A percentile compares a stretch with the other conserved stretches of the same genome.
phyloP scores from a whole-genome alignment of 1,140 invertebrate species.

The Mercenaria mercenaria region DNA sequence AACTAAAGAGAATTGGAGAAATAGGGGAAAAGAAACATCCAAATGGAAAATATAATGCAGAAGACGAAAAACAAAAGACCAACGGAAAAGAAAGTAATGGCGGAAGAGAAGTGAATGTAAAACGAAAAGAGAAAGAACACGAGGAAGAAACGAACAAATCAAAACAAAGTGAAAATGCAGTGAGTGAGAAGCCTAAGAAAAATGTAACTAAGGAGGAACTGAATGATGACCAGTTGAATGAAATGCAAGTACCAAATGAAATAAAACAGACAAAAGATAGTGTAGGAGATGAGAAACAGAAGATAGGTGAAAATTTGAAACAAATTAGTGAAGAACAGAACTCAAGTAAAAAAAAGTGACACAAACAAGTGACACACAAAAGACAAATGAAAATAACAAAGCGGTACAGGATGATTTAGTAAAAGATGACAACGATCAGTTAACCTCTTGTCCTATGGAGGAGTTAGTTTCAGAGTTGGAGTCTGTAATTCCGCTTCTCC shows the following conservation, averaged over 20 bases:
- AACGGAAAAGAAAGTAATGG: too few relatives aligned
- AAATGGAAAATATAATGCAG: too few relatives aligned
- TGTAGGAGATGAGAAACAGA: neutral
- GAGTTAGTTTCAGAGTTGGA: too few relatives aligned
- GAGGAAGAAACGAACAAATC: neutral
- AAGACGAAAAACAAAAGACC: too few relatives aligned
- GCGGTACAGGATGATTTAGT: neutral
- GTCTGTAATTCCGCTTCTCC: neutral
- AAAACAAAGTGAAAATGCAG: neutral
- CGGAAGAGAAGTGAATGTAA: neutral
- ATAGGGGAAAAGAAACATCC: too few relatives aligned
- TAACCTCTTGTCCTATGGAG: too few relatives aligned
- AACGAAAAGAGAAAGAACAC: neutral
- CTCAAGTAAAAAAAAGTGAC: neutral
- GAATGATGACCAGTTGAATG: neutral
- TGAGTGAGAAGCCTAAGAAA: neutral
- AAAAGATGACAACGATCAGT: neutral
- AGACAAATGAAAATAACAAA: neutral
- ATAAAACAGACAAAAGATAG: neutral
- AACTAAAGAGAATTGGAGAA: too few relatives aligned
- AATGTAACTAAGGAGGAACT: neutral
- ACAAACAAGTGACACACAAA: too few relatives aligned
- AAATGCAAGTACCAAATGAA: neutral
- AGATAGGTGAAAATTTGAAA: neutral
- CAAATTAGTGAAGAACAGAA: neutral